Evolutionary conservation across 1,140 invertebrate species (phyloP).

Genomic region (Trichonephila clavata): DNA sequence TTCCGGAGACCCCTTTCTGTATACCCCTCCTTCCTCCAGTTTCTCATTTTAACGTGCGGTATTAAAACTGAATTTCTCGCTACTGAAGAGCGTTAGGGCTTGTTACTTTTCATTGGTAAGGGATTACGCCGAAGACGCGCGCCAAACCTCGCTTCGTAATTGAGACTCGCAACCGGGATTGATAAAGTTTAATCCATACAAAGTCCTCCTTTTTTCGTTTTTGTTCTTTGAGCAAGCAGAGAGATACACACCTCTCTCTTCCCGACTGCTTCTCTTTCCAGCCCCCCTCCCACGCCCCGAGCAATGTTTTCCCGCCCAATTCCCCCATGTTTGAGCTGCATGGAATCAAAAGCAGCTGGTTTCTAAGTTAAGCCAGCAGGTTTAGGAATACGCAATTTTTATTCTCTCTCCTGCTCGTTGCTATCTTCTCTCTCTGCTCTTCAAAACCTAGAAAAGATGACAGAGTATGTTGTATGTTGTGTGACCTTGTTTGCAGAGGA

Average conservation of each 20-base stretch:
- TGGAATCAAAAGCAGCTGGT: slow-evolving; percentile 68
- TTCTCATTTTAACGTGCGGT: slow-evolving; percentile 73
- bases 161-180: slow-evolving; percentile 28
- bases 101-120: slow-evolving; percentile 47
- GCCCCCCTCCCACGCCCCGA: not conserved
- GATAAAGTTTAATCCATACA: slow-evolving; percentile 73
- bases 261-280: not conserved
- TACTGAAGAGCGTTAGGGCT: slow-evolving; percentile 40
- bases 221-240: not conserved
- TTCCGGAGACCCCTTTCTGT: slow-evolving; percentile 3
- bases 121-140: slow-evolving; percentile 55
- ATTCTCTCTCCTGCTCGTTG: not conserved
- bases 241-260: not conserved
- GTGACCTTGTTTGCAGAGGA: slow-evolving; percentile 63
- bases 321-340: slow-evolving; percentile 27
- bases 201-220: slow-evolving; percentile 31
- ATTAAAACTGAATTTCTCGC: slow-evolving; percentile 64
- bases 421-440: not conserved
- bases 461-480: not conserved
- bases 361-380: slow-evolving; percentile 64
- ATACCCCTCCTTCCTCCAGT: not conserved
- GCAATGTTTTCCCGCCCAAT: not conserved
- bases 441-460: slow-evolving; percentile 10
- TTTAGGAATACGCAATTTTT: slow-evolving; percentile 66
- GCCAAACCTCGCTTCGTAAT: slow-evolving; percentile 52